Conservation (phyloP, 2,888 invertebrate genomes). For the Drosophila kokeensis region DNA sequence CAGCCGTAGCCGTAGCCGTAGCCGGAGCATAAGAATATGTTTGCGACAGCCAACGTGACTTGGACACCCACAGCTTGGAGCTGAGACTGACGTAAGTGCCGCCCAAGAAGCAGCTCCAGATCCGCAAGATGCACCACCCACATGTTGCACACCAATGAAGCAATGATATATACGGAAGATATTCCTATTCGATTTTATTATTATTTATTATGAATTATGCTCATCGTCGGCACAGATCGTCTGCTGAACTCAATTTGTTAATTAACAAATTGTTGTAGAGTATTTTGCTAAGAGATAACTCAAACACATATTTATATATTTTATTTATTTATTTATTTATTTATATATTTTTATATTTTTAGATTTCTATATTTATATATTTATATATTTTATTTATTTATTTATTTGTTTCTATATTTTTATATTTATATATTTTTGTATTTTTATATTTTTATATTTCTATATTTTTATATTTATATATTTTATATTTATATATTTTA, state of each 20-base stretch:
- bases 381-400: too few species aligned
- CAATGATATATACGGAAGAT: neutral
- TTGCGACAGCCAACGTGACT: constrained; percentile 18
- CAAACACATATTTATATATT: too few species aligned
- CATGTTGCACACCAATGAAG: neutral
- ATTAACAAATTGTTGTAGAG: neutral
- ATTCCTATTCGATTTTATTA: neutral
- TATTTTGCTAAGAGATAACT: too few species aligned
- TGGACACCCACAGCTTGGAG: neutral
- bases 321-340: too few species aligned
- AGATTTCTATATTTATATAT: too few species aligned
- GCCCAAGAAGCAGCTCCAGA: neutral
- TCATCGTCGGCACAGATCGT: neutral
- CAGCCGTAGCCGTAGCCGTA: neutral
- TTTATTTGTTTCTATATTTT: too few species aligned
- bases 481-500: too few species aligned
- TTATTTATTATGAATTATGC: neutral
- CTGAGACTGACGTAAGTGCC: neutral
- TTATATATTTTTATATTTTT: too few species aligned
- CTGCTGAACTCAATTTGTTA: neutral
- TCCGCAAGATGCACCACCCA: neutral
- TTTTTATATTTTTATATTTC: too few species aligned
- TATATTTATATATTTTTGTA: too few species aligned
- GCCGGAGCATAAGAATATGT: constrained; percentile 49
- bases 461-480: too few species aligned